Base-by-base conservation (phyloP, 2,888 invertebrate species). In the Parnassius glacialis region DNA sequence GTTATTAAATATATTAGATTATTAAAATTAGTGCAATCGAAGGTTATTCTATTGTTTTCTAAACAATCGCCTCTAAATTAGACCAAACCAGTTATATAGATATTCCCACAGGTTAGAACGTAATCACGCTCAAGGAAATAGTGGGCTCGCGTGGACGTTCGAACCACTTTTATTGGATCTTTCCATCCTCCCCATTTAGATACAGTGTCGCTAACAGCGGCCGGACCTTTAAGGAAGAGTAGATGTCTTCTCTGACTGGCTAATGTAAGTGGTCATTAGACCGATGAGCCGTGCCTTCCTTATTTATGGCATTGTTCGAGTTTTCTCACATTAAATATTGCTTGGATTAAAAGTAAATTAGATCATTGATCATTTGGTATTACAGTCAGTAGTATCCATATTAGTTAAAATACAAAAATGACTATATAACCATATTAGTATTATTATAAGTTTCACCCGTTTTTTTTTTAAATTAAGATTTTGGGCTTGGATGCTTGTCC, bases 221-320 rank as follows among this genome's bases (percentile, higher is more conserved):
- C 3, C 50, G 43, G 13, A 42, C 1, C 34, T 42, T 52, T 11
- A 43, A n/a, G 42, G 20, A 54, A 13, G 20, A 52, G 0, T 13
- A 57, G 57, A 62, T 73, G 62, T 79, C 76, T 68, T 50, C 2
- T 41, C 64, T 45, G 3, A 25, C 10, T 80, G 81, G 82, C 70
- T 47, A 45, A 56, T 63, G 67, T 67, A 45, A 61, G 67, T 75
- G 80, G 83, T 79, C 84, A 82, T 87, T 87, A 87, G 80, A 77
- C 78, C 82, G 81, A 86, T 86, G 84, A 80, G 80, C 79, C 85
- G 78, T 83, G 78, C 75, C 84, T 87, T 87, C 87, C 86, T 81
- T 79, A 78, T 80, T 75, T 76, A 70, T 73, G 67, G 75, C 76
- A 84, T 87, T 87, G 86, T 88, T 80, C 79, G 65, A 68, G 57